Base-by-base conservation (phyloP, 2,113 vertebrate species). In the Aramus guarauna region DNA sequence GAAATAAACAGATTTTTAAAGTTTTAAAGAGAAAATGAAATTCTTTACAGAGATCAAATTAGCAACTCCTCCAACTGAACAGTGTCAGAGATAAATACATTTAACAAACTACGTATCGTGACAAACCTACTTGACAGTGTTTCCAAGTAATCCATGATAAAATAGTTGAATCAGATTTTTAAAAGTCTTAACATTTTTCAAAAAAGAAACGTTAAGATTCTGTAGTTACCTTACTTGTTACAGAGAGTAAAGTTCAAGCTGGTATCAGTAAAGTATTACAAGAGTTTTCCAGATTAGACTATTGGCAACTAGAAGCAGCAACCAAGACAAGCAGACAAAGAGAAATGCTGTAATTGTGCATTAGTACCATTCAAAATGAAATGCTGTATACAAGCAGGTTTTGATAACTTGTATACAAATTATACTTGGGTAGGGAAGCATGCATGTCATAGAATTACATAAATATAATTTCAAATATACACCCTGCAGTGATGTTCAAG, bases 1-100 rank as follows among this genome's bases (percentile, higher is more conserved):
- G 6, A 94, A 97, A 94, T 19, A 96, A 94, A 47, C 15, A 94
- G 11, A 62, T 90, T 86, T 85, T 89, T 32, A 45, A 26, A 60
- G 8, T 71, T 58, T 83, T 41, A 82, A 73, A 81, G 86, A 75
- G 69, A 74, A 87, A 75, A 50, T 26, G 2, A 29, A 43, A 48
- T 41, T 86, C 30, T 43, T 89, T 53, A 50, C 6, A 72, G 48
- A 90, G 29, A 79, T 52, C 41, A 75, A 71, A 60, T 63, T 41
- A 72, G 52, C 43, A 78, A 20, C 12, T 72, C 8, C 14, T 47
- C 55, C 48, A n/a, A 21, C 37, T 19, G 10, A 71, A 30, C 43
- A 58, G 12, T 30, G 22, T 58, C 60, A 82, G 81, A 87, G 21
- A 77, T 16, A 0, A 75, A 86, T 11, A 10, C 37, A 39, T 47